Evolutionary conservation across 2,113 vertebrate species (phyloP).

Genomic region (Oreochromis aureus): DNA sequence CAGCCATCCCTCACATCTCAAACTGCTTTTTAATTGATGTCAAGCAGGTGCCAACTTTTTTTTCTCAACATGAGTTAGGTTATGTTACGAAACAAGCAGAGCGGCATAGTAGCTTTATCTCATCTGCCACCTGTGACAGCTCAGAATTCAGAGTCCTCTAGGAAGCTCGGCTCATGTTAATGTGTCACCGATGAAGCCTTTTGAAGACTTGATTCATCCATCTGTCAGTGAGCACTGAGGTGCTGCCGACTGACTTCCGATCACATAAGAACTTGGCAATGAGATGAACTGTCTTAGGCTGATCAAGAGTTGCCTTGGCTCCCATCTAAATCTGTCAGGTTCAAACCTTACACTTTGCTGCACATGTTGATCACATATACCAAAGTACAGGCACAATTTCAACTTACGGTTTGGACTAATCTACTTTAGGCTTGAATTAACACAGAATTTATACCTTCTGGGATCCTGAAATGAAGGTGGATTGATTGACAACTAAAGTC

Average conservation of each 20-base stretch:
- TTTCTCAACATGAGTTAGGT: conserved; percentile 38
- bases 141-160: conserved; percentile 46
- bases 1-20: conserved; percentile 39
- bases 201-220: conserved; percentile 50
- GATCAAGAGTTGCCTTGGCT: conserved; percentile 51
- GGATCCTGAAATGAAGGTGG: conserved; percentile 7
- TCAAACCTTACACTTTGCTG: conserved; percentile 52
- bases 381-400: conserved; percentile 31
- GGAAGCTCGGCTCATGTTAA: conserved; percentile 51
- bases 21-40: conserved; percentile 52
- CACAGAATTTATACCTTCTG: conserved; percentile 18
- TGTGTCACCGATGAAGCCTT: conserved; percentile 56
- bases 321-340: conserved; percentile 51
- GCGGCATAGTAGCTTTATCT: conserved; percentile 52
- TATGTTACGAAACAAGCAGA: conserved; percentile 60
- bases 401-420: conserved; percentile 30
- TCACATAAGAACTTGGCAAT: conserved; percentile 38
- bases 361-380: conserved; percentile 46
- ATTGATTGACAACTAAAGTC: conserved; percentile 47
- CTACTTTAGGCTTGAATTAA: conserved; percentile 26
- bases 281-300: conserved; percentile 43
- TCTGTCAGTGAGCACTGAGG: conserved; percentile 37
- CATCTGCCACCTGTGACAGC: conserved; percentile 55
- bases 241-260: conserved; percentile 37
- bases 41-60: conserved; percentile 55